These are phyloP conservation scores for Tanytarsus gracilentus DNA, from an alignment of 2,888 invertebrate genomes.

Conservation along the genomic window DNA sequence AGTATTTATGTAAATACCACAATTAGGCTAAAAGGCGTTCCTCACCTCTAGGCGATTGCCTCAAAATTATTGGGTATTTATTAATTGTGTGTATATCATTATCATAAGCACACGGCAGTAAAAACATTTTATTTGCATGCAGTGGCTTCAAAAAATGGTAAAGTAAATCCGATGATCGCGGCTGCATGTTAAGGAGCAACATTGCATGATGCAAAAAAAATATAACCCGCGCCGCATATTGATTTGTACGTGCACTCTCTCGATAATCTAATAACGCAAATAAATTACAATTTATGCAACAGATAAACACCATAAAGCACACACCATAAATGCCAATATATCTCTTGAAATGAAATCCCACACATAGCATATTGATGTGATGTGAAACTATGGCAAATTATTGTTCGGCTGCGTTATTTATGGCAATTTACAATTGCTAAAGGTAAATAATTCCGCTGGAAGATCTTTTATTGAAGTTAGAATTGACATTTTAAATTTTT, in stretches of 20 bases:
- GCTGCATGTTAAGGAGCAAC: not conserved
- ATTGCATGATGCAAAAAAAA: conserved; percentile 28
- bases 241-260: conserved; percentile 6
- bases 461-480: too few species aligned
- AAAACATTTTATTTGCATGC: too few species aligned
- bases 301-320: conserved; percentile 25
- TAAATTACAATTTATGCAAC: conserved; percentile 22
- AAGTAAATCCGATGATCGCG: not conserved
- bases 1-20: too few species aligned
- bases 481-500: too few species aligned
- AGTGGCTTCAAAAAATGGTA: too few species aligned
- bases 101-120: too few species aligned
- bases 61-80: too few species aligned
- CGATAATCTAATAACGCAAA: conserved; percentile 26
- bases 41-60: too few species aligned
- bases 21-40: too few species aligned
- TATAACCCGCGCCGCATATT: not conserved
- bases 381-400: conserved; percentile 25
- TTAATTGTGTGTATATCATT: too few species aligned
- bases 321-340: conserved; percentile 2
- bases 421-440: conserved; percentile 22
- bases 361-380: conserved; percentile 1
- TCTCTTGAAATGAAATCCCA: conserved; percentile 16
- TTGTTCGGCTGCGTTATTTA: conserved; percentile 7
- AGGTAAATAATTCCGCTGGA: conserved; percentile 9